These are phyloP conservation scores for Blera fallax DNA, from an alignment of 2,888 invertebrate genomes.

Conservation along the genomic window DNA sequence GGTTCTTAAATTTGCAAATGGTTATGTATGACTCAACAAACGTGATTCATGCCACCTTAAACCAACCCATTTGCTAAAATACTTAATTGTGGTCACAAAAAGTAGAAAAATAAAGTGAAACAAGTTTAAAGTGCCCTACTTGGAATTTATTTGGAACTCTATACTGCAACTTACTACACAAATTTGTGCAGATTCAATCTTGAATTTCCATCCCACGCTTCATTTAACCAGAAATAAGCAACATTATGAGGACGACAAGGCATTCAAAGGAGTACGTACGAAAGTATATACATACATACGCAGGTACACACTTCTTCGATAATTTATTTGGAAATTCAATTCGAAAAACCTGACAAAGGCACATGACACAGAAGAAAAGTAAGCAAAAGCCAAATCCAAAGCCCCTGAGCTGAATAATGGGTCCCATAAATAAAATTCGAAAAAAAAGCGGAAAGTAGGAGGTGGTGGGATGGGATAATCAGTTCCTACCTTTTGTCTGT, in stretches of 20 bases:
- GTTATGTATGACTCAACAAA: neutral
- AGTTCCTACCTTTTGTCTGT: slow-evolving; percentile 11
- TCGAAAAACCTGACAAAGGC: slow-evolving; percentile 37
- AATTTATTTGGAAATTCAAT: slow-evolving; percentile 57
- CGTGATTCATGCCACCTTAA: slow-evolving; percentile 1
- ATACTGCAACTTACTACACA: neutral
- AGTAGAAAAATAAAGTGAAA: neutral
- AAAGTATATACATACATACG: too few relatives aligned
- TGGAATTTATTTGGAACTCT: neutral
- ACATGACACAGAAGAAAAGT: neutral
- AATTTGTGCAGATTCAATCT: slow-evolving; percentile 35
- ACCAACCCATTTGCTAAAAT: neutral
- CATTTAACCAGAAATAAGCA: slow-evolving; percentile 39
- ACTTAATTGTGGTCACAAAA: slow-evolving; percentile 8
- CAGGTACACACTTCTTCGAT: slow-evolving; percentile 7
- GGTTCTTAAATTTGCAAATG: neutral
- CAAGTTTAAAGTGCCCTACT: neutral
- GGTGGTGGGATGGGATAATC: slow-evolving; percentile 24
- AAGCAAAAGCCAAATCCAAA: slow-evolving; percentile 25
- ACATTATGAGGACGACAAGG: neutral
- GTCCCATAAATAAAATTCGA: slow-evolving; percentile 63
- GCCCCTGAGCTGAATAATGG: slow-evolving; percentile 48
- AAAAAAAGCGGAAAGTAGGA: slow-evolving; percentile 6
- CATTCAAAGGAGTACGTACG: neutral
- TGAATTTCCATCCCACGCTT: slow-evolving; percentile 56